A percentile compares a stretch with the other conserved stretches of the same genome.
phyloP scores from a whole-genome alignment of 2,797 vertebrate genomes.

The Sorex maritimensis region DNA sequence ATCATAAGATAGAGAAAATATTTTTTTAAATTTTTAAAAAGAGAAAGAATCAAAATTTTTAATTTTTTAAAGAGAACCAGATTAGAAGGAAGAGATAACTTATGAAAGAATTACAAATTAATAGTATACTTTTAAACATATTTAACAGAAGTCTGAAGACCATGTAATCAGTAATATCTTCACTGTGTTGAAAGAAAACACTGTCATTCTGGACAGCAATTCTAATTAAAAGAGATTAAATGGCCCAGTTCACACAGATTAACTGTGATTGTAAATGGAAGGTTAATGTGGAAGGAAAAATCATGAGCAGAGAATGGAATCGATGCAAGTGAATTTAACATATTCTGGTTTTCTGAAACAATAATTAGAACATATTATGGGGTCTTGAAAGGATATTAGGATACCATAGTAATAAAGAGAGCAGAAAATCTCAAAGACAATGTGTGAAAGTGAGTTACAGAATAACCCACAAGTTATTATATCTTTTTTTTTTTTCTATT shows the following conservation, averaged over 20 bases:
- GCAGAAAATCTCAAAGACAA: not conserved
- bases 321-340: not conserved
- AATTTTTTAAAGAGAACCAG: not conserved
- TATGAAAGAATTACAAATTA: not conserved
- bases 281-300: not conserved
- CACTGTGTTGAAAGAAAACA: not conserved
- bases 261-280: not conserved
- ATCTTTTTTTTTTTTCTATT: too few species aligned
- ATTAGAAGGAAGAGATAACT: not conserved
- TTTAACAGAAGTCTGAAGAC: not conserved
- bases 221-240: slow-evolving; percentile 8
- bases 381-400: not conserved
- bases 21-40: too few species aligned
- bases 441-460: not conserved
- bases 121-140: not conserved
- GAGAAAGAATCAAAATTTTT: too few species aligned
- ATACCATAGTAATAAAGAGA: not conserved
- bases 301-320: not conserved
- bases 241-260: not conserved
- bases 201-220: not conserved
- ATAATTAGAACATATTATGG: not conserved
- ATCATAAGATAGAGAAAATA: too few species aligned
- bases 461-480: too few species aligned
- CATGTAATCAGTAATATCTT: not conserved
- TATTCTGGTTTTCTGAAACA: not conserved